Conservation (phyloP, 2,113 vertebrate species). For the Cromileptes altivelis region DNA sequence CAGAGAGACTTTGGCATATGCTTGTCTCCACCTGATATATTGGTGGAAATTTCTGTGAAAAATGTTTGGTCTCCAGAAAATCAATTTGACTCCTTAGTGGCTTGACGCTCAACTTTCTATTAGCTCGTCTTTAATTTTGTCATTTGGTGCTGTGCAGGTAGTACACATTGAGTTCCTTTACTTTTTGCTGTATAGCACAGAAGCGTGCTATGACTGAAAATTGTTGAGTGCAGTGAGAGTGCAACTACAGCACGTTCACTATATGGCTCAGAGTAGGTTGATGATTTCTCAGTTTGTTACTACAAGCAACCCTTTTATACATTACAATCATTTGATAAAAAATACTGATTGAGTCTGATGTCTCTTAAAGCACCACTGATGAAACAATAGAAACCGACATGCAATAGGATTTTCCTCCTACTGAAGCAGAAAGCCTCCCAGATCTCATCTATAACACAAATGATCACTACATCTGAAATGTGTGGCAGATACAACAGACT, state of each 20-base stretch:
- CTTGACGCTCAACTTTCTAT: not conserved
- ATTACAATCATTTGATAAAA: too few species aligned
- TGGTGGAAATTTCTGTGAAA: too few species aligned
- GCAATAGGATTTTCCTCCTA: not conserved
- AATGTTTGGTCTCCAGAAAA: too few species aligned
- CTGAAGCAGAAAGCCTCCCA: not conserved
- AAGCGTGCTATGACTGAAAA: not conserved
- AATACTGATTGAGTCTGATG: not conserved
- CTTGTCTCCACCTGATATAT: too few species aligned
- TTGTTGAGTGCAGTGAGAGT: too few species aligned
- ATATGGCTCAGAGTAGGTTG: not conserved
- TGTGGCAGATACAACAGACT: slow-evolving; percentile 2
- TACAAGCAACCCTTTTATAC: too few species aligned
- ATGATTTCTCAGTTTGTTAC: not conserved
- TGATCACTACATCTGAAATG: slow-evolving; percentile 24
- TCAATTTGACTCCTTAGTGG: not conserved
- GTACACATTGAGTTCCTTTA: not conserved
- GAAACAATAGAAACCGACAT: not conserved
- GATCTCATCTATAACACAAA: slow-evolving; percentile 25
- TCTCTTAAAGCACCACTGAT: not conserved
- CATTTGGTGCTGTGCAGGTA: not conserved
- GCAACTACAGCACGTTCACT: too few species aligned
- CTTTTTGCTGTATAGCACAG: not conserved
- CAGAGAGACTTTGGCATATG: too few species aligned
- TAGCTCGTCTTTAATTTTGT: not conserved